phyloP scores from a whole-genome alignment of 2,888 invertebrate species.

The Glaucopsyche alexis region DNA sequence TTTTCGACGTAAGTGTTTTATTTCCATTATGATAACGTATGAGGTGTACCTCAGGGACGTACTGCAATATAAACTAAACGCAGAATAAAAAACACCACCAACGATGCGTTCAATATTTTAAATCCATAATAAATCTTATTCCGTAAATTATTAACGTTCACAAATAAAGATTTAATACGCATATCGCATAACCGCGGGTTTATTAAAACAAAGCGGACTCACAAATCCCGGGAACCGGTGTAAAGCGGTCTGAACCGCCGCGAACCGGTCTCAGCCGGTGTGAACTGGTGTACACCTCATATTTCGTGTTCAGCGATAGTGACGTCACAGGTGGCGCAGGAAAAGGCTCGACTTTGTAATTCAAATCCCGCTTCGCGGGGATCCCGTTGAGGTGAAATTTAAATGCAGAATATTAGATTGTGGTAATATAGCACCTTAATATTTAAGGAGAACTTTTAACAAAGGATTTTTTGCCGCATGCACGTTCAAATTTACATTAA shows the following conservation, averaged over 20 bases:
- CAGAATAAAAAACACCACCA: too few relatives aligned
- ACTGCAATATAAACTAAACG: too few relatives aligned
- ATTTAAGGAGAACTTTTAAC: constrained; percentile 43
- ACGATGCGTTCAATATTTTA: too few relatives aligned
- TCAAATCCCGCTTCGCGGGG: constrained; percentile 58
- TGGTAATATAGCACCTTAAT: constrained; percentile 55
- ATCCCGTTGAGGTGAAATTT: constrained; percentile 65
- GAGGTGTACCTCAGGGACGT: too few relatives aligned
- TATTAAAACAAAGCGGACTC: constrained; percentile 29
- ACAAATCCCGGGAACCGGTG: constrained; percentile 28
- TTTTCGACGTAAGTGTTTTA: too few relatives aligned
- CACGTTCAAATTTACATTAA: constrained; percentile 28
- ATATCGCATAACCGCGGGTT: not conserved
- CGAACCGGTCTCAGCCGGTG: not conserved
- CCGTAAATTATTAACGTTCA: not conserved
- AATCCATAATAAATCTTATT: too few relatives aligned
- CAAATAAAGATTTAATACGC: not conserved
- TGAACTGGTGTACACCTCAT: constrained; percentile 31
- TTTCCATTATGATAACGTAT: too few relatives aligned
- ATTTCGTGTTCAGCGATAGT: constrained; percentile 36
- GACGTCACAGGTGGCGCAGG: constrained; percentile 52
- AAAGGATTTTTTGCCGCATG: constrained; percentile 36
- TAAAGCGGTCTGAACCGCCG: not conserved
- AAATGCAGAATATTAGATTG: constrained; percentile 67
- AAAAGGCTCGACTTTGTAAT: constrained; percentile 71